Base-by-base conservation (phyloP, 2,113 vertebrate genomes). In the Petroica traversi region DNA sequence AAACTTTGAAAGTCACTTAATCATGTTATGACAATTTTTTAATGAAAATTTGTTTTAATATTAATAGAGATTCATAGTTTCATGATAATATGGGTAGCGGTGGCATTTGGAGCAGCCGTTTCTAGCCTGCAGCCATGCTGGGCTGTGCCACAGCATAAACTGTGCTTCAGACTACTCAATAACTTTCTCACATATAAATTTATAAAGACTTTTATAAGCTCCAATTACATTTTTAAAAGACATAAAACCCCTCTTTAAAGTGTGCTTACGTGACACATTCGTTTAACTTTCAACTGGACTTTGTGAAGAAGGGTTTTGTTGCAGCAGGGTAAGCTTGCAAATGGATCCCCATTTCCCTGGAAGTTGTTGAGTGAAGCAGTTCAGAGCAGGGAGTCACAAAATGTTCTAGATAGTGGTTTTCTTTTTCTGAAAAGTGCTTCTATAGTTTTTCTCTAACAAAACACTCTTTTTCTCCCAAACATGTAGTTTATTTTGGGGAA, bases 11-110 rank as follows among this genome's bases (percentile, higher is more conserved):
- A 97, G 94, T 94, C 96, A 97, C 96, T 97, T 97, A 96, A 97
- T 96, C 96, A 97, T 31, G 90, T 95, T 94, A 94, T 92, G 95
- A 97, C 96, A 97, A 97, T 93, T 93, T 95, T 95, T 96, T 93
- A 96, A 97, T 97, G 95, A 97, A 96, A 95, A 96, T 96, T 97
- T 97, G 94, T 96, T 96, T 96, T 97, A 97, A 97, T 96, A 97
- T 97, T 96, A 97, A 96, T 96, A 97, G 95, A 92, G 89, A 88
- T 88, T 95, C 96, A 94, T 95, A 97, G 95, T 96, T 96, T 49
- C 94, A 84, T 83, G 93, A 90, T 97, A 94, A 95, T 95, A 84
- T 77, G 82, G 92, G 93, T 81, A 90, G 93, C 9, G 0, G 90
- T 95, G 95, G 96, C 94, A 97, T 97, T 97, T 97, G 91, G 93